Base-by-base conservation (phyloP, 1,140 invertebrate species). In the Microplitis demolitor region DNA sequence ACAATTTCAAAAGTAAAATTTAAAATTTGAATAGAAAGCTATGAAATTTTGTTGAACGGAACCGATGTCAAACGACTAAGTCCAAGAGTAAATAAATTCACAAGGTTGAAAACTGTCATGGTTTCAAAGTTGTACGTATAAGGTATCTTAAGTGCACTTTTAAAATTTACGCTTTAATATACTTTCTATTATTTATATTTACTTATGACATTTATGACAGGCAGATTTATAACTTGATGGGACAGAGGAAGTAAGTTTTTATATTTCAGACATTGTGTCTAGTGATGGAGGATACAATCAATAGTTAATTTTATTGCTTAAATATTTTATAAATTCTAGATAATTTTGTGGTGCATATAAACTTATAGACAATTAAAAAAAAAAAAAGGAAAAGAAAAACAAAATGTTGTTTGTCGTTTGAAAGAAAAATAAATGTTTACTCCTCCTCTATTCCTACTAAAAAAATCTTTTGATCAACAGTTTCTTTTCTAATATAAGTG, bases 91-190 rank as follows among this genome's bases (percentile, higher is more conserved):
- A 16, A 31, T 58, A 16, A 58, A 31, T 31, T 58, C 56, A 58
- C 16, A 31, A 58, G 16, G 56, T 58, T 58, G 56, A 58, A 58
- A 58, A 58, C 56, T 58, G 31, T 58, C 56, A 58, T 58, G 56
- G 16, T 58, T 31, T 16, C 24, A 58, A 58, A 58, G 9, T 31
- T 31, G 2, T 4, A 11, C 14, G n/a, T n/a, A n/a, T n/a, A n/a
- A n/a, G n/a, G n/a, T n/a, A n/a, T n/a, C 13, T 14, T 14, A 4
- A 54, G 4, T 24, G 13, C 53, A 54, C 53, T 54, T 6, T 2
- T 54, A 24, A 14, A 54, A 14, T 54, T 14, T 54, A 54, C 53
- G 13, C 53, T 24, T 14, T 14, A 14, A 54, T 54, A 14, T n/a
- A 24, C 53, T 54, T 14, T 4, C 13, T 45, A 45, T 14, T 54